These are phyloP conservation scores for Brachirus orientalis DNA, from an alignment of 2,113 vertebrate species.

Conservation along the genomic window DNA sequence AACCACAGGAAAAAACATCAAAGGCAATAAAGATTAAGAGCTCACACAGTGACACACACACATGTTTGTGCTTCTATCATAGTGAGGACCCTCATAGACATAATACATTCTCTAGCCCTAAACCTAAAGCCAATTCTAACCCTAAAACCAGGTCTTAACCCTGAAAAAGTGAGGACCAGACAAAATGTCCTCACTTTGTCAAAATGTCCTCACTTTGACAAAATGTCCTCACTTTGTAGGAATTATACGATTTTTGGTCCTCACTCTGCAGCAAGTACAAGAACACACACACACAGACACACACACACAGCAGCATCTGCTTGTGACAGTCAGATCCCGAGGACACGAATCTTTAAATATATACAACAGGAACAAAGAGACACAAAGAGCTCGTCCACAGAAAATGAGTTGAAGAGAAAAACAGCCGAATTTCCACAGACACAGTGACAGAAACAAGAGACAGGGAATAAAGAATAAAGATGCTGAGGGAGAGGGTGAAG, in stretches of 20 bases:
- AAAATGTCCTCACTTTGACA: too few species aligned
- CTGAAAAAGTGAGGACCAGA: too few species aligned
- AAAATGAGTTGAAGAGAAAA: constrained; percentile 7
- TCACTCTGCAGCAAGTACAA: too few species aligned
- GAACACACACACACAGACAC: constrained; percentile 8
- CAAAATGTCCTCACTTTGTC: too few species aligned
- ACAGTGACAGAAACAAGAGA: constrained; percentile 14
- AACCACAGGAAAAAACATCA: constrained; percentile 60
- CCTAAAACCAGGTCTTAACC: too few species aligned
- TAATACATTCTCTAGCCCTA: too few species aligned
- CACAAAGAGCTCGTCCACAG: constrained; percentile 21
- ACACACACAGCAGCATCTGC: too few species aligned
- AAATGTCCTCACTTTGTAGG: too few species aligned
- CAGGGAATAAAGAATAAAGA: too few species aligned
- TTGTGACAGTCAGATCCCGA: constrained; percentile 32
- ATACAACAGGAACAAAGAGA: constrained; percentile 30
- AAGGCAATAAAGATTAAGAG: constrained; percentile 51
- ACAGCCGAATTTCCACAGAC: constrained; percentile 29
- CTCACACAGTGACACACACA: constrained; percentile 38
- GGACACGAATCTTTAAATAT: constrained; percentile 53
- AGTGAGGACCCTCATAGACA: background rate
- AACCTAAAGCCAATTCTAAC: too few species aligned
- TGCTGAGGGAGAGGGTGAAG: too few species aligned
- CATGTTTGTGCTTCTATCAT: constrained; percentile 10
- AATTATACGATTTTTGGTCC: too few species aligned